Evolutionary conservation across 1,140 invertebrate genomes (phyloP), one percentile per base, ranked within the genome.

Genomic region (Drosophila prosaltans): DNA sequence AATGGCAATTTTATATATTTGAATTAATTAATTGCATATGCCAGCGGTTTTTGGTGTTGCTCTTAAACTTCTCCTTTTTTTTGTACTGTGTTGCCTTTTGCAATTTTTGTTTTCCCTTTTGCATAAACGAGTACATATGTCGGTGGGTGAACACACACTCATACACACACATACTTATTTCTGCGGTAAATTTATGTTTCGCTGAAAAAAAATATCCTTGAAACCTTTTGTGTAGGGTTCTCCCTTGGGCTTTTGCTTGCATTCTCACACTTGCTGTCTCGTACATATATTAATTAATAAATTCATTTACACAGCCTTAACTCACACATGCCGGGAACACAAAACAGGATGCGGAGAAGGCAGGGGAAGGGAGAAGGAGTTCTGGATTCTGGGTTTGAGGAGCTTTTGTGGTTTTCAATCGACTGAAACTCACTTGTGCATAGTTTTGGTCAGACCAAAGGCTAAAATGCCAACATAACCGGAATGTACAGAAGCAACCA

Each of bases 11-110:
- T 88, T 67, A 80, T 74, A 73, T 77, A 73, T 77, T 72, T 68
- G 69, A 86, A 80, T 86, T 88, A 86, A 86, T 86, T 88, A 86
- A 86, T 82, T 88, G 83, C 73, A 78, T 83, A 69, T 82, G 83
- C 82, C 83, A 83, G 83, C 72, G 76, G 79, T 88, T 86, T 79
- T 45, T 48, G 54, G 65, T 58, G 63, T 62, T 69, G 58, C 66
- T 59, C 71, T 85, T 73, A 69, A 73, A 64, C 64, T 58, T 71
- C 75, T 74, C 69, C 63, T 73, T 79, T 79, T 76, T 69, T 63
- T 81, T 65, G 74, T 43, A 48, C 63, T 26, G 32, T 69, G 69
- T 63, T 68, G 63, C 43, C 64, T 41, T 71, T 62, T 51, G 8
- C 45, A 16, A 40, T 10, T 51, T 51, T 51, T 51, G 6, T 21